Evolutionary conservation across 2,113 vertebrate genomes (phyloP).

Genomic region (Leucopternis melanops): DNA sequence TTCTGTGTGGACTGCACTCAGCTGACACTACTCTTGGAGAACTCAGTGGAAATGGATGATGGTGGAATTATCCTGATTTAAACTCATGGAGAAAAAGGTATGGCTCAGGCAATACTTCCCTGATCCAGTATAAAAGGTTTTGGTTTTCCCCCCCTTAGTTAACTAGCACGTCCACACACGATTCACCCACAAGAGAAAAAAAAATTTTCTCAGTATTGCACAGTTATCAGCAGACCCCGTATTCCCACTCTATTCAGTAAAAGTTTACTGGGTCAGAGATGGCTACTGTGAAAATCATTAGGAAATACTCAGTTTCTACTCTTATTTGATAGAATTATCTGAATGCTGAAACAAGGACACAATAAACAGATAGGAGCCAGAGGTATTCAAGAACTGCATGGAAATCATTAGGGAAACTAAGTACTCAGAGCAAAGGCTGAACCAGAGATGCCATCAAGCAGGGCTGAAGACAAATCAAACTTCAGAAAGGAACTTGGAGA

Average conservation of each 20-base stretch:
- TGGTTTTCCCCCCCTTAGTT: rapidly evolving
- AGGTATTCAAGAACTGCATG: neutral
- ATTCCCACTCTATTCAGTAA: neutral
- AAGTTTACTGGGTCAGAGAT: neutral
- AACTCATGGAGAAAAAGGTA: neutral
- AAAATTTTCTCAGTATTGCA: neutral
- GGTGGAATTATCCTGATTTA: neutral
- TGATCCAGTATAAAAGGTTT: neutral
- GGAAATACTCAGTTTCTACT: neutral
- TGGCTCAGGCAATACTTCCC: neutral
- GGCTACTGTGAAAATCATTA: neutral
- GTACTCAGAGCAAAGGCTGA: neutral
- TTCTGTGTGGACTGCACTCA: neutral
- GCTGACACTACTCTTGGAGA: neutral
- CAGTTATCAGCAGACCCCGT: neutral
- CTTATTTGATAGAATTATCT: neutral
- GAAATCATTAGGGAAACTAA: neutral
- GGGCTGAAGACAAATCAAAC: neutral
- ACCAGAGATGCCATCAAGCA: neutral
- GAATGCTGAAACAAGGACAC: neutral
- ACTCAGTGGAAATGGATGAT: neutral
- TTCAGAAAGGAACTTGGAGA: neutral
- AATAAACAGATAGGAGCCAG: neutral
- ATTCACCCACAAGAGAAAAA: neutral
- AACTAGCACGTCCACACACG: neutral